Evolutionary conservation across 2,888 invertebrate species (phyloP), one percentile per base, ranked within the genome.

Genomic region (Aromia moschata): DNA sequence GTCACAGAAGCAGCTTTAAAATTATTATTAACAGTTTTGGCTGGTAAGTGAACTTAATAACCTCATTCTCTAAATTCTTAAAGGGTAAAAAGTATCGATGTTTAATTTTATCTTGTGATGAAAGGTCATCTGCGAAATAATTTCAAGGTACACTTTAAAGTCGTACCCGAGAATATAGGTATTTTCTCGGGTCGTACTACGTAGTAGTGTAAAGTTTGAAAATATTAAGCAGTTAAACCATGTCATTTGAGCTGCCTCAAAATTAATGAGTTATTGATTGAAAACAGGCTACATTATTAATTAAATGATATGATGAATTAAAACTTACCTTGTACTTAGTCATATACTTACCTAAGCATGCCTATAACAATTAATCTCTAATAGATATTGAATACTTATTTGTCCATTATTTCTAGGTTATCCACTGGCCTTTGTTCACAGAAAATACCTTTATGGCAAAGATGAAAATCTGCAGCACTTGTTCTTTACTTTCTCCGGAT

Each of bases 401-500:
- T 5, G 25, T 9, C 25, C 9, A 9, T 25, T 20, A 56, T 69
- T 84, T 84, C 54, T 80, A 92, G 92, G 90, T 53, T 92, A 92
- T 77, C 91, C 91, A 1, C 77, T 92, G 58, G 90, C 89, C 4
- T 76, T 87, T 14, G 64, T 90, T 46, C 88, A 92, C 75, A 84
- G 89, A 46, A 79, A 83, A 55, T 79, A 80, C 44, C 66, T 92
- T 1, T 85, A 85, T 71, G 84, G 84, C 11, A 83, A 85, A 69
- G 74, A 80, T 36, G 82, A 85, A 11, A 71, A 77, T 14, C 46
- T 84, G 25, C 91, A 94, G 76, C 92, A 96, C 77, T 47, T 89
- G 7, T 95, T 85, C 80, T 93, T 95, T 76, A 84, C 89, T 4
- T 15, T 83, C 0, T 85, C 86, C 62, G 96, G 96, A 10, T 75